A percentile compares a stretch with the other conserved stretches of the same genome.
These are phyloP conservation scores for Caligus rogercresseyi DNA, from an alignment of 1,140 invertebrate genomes.

Conservation along the genomic window DNA sequence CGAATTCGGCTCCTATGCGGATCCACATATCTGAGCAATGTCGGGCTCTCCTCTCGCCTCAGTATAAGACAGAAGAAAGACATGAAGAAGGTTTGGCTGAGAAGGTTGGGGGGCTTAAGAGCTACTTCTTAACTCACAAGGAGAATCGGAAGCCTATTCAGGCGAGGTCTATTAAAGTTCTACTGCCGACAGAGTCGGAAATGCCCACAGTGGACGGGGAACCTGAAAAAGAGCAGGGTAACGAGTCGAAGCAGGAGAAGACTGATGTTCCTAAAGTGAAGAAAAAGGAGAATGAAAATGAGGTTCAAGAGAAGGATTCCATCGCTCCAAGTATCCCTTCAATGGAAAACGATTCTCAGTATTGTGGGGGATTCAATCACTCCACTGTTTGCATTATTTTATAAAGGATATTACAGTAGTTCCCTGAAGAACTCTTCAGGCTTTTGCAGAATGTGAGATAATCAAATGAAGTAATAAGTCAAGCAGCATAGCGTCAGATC, in stretches of 20 bases:
- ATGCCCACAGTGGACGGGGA: conserved; percentile 1
- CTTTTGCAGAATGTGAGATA: too few species aligned
- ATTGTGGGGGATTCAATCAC: conserved; percentile 9
- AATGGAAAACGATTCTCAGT: background rate
- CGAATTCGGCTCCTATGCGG: conserved; percentile 72
- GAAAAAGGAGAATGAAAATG: background rate
- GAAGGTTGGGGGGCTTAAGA: conserved; percentile 10
- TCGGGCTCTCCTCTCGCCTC: conserved; percentile 48
- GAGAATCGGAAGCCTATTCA: conserved; percentile 8
- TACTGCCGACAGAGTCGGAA: conserved; percentile 8
- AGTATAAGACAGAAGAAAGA: conserved; percentile 43
- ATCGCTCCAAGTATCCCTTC: background rate
- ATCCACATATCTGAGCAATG: conserved; percentile 85
- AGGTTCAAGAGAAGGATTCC: background rate
- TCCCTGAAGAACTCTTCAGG: too few species aligned
- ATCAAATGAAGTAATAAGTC: too few species aligned
- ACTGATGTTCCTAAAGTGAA: background rate
- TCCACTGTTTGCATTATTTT: conserved; percentile 3
- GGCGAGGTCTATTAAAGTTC: background rate
- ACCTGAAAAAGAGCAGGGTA: background rate
- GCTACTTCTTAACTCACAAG: conserved; percentile 14
- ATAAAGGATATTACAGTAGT: conserved; percentile 1
- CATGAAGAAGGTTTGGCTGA: conserved; percentile 1
- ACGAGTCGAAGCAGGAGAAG: background rate
- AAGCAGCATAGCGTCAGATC: too few species aligned